Conservation (phyloP, 2,113 vertebrate species). For the Paedocypris sp. region DNA sequence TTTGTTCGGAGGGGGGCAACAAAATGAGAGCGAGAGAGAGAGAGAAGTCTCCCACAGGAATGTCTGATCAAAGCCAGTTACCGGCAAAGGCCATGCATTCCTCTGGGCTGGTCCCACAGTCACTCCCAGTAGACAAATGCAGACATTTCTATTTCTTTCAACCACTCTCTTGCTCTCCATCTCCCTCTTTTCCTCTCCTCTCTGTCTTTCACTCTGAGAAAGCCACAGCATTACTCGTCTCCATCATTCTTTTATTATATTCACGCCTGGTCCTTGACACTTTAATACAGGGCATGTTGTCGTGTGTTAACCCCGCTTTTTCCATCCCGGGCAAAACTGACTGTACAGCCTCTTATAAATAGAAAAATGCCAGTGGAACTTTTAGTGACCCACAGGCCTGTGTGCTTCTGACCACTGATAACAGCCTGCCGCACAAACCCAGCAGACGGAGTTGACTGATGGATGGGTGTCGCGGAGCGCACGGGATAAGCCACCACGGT, state of each 20-base stretch:
- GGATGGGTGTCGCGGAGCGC: neutral
- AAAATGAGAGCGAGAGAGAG: neutral
- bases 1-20: neutral
- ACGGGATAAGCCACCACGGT: neutral
- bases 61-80: constrained; percentile 75
- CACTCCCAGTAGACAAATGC: constrained; percentile 54
- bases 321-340: constrained; percentile 19
- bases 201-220: too few relatives aligned
- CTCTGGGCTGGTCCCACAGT: constrained; percentile 61
- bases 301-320: neutral
- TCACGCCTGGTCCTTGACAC: too few relatives aligned
- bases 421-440: neutral
- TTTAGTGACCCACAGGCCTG: constrained; percentile 38
- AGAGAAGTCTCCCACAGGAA: constrained; percentile 74
- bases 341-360: constrained; percentile 54
- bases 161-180: neutral
- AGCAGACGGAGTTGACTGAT: neutral
- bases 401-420: neutral
- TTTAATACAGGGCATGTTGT: neutral
- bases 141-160: constrained; percentile 24
- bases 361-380: constrained; percentile 47
- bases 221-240: too few relatives aligned
- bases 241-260: too few relatives aligned
- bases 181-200: too few relatives aligned
- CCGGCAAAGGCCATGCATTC: constrained; percentile 70